A percentile compares a stretch with the other conserved stretches of the same genome.
phyloP scores from a whole-genome alignment of 2,888 invertebrate species.

The Nomada flava region DNA sequence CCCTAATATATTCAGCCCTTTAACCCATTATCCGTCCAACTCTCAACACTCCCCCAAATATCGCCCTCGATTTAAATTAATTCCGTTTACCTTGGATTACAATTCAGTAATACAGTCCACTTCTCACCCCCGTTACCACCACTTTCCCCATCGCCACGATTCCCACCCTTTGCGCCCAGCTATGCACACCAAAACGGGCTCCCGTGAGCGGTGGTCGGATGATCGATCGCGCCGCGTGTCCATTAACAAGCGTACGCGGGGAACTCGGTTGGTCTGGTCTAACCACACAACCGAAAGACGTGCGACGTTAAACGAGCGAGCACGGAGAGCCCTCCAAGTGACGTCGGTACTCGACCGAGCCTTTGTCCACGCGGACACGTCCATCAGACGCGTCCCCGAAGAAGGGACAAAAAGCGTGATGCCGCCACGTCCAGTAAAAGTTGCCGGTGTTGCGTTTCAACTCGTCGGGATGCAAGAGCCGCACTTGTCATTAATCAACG shows the following conservation, averaged over 20 bases:
- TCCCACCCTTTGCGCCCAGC: not conserved
- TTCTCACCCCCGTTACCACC: constrained; percentile 16
- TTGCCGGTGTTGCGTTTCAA: constrained; percentile 65
- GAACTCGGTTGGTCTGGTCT: constrained; percentile 44
- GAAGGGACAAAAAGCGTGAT: constrained; percentile 59
- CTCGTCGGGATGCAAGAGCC: constrained; percentile 63
- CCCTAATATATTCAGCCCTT: too few species aligned
- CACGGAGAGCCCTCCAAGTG: constrained; percentile 44
- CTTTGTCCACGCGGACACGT: constrained; percentile 56
- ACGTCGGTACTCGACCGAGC: constrained; percentile 31
- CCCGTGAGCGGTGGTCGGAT: constrained; percentile 10
- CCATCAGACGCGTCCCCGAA: constrained; percentile 46
- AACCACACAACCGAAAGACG: constrained; percentile 53
- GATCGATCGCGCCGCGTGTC: constrained; percentile 59
- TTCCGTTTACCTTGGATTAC: not conserved
- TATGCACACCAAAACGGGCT: not conserved
- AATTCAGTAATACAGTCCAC: not conserved
- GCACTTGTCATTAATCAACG: constrained; percentile 76
- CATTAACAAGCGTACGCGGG: constrained; percentile 42
- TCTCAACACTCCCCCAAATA: not conserved
- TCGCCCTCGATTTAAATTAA: not conserved
- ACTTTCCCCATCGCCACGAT: constrained; percentile 10
- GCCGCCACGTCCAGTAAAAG: constrained; percentile 30
- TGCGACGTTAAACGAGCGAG: constrained; percentile 57
- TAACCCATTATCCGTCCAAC: too few species aligned